Percentiles rank a stretch among this genome's conserved stretches.
Conservation (phyloP, 2,888 invertebrate species). For the Agrypnus murinus region DNA sequence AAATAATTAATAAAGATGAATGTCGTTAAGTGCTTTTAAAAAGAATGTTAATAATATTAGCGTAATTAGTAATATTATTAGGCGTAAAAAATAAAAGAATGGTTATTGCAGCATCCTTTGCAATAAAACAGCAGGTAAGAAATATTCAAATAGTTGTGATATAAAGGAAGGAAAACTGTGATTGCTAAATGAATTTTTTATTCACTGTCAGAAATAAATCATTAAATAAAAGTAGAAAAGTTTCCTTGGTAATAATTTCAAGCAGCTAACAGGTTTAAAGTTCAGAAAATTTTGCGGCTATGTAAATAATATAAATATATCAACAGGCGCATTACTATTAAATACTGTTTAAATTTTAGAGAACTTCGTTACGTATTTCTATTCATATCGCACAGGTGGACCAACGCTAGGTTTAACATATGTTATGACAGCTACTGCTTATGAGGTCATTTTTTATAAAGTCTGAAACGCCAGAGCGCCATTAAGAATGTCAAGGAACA, state of each 20-base stretch:
- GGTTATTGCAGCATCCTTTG: neutral
- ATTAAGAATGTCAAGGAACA: conserved; percentile 38
- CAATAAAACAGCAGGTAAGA: no score
- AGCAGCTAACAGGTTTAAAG: neutral
- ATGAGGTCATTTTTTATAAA: conserved; percentile 40
- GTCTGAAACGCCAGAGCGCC: conserved; percentile 24
- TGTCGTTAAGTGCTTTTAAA: no score
- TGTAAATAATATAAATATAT: conserved; percentile 12
- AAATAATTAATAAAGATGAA: no score
- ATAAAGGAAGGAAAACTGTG: no score
- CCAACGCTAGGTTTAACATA: conserved; percentile 38
- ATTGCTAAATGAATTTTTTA: no score
- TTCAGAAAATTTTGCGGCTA: conserved; percentile 14
- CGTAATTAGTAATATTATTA: no score
- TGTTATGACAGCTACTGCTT: conserved; percentile 29
- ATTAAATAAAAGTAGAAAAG: no score
- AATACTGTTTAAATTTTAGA: conserved; percentile 3
- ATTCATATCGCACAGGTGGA: conserved; percentile 40
- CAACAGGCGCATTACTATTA: conserved; percentile 6
- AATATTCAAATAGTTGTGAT: no score
- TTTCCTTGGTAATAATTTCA: no score
- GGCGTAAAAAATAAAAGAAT: no score
- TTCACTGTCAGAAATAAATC: no score
- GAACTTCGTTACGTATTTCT: conserved; percentile 19
- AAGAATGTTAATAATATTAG: no score